Conservation (phyloP, 2,113 vertebrate genomes). For the Anoura caudifer region DNA sequence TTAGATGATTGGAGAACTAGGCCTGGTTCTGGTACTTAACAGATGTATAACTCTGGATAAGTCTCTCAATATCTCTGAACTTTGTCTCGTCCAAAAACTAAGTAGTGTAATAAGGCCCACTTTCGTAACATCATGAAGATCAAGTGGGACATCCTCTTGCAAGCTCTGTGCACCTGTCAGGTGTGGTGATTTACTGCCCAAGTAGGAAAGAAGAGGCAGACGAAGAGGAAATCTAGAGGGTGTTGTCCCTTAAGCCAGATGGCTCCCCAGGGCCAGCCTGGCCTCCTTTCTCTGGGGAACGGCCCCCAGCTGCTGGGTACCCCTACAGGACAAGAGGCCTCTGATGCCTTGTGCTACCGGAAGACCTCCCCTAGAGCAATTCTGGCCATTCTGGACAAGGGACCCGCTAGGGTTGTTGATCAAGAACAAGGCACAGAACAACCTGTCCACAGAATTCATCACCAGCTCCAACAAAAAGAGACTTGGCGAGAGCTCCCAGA, state of each 20-base stretch:
- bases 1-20: neutral
- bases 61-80: neutral
- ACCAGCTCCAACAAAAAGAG: neutral
- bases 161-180: neutral
- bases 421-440: neutral
- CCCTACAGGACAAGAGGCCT: neutral
- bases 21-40: neutral
- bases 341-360: neutral
- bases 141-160: neutral
- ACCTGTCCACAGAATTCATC: neutral
- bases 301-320: neutral
- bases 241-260: neutral
- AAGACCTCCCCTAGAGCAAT: neutral
- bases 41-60: neutral
- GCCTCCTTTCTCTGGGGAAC: neutral
- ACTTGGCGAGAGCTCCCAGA: neutral
- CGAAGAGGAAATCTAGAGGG: neutral
- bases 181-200: neutral
- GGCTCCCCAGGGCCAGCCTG: neutral
- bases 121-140: neutral
- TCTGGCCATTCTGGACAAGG: neutral
- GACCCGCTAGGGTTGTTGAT: too few relatives aligned
- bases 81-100: neutral
- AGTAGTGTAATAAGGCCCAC: neutral
- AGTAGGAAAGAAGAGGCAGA: neutral